phyloP scores from a whole-genome alignment of 2,113 vertebrate species.

The Perognathus longimembris region DNA sequence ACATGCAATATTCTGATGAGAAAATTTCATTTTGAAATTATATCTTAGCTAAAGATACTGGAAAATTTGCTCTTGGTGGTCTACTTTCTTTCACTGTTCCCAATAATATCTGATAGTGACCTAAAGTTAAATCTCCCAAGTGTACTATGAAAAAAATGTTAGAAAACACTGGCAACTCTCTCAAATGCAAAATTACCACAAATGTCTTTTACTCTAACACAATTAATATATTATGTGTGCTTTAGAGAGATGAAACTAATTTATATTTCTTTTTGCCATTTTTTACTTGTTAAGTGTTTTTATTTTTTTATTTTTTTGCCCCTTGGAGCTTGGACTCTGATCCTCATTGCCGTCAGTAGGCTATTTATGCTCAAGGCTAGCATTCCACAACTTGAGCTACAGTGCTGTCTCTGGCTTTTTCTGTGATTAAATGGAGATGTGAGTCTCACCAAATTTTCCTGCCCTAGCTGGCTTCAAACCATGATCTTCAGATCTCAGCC shows the following conservation, averaged over 20 bases:
- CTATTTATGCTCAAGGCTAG: no score
- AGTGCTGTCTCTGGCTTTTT: no score
- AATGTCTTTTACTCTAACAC: background rate
- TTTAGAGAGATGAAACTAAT: background rate
- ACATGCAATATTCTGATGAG: background rate
- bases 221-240: background rate
- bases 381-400: no score
- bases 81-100: background rate
- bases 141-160: background rate
- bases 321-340: no score
- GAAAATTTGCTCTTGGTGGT: no score
- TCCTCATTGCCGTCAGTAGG: no score
- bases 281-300: no score
- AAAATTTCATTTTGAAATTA: background rate
- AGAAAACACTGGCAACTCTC: background rate
- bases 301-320: no score
- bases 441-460: no score
- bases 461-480: no score
- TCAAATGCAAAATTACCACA: constrained; percentile 20
- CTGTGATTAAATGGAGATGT: no score
- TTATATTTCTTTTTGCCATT: background rate
- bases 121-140: background rate
- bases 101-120: background rate
- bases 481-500: no score
- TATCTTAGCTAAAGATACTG: background rate